phyloP scores from a whole-genome alignment of 2,888 invertebrate species.

The Oscheius onirici region DNA sequence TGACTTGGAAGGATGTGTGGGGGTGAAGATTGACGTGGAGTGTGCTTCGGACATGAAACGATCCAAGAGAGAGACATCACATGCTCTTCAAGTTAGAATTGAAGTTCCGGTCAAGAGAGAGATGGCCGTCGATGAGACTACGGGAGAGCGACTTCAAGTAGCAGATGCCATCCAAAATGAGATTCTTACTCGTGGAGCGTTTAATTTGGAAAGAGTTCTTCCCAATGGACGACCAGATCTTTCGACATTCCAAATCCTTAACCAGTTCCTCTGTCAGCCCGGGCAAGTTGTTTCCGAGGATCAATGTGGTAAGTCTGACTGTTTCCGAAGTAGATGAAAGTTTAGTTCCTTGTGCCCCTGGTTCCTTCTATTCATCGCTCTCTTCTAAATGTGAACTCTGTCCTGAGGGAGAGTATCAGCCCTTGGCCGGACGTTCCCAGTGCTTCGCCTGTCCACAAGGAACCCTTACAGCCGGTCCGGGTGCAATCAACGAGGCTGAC shows the following conservation, averaged over 20 bases:
- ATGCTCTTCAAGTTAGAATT: constrained; percentile 37
- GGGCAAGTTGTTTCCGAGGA: constrained; percentile 94
- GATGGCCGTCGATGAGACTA: constrained; percentile 74
- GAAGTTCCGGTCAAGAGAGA: constrained; percentile 55
- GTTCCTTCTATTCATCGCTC: constrained; percentile 70
- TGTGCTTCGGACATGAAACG: constrained; percentile 47
- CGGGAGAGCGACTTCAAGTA: constrained; percentile 75
- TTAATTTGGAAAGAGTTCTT: constrained; percentile 70
- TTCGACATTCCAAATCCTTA: constrained; percentile 84
- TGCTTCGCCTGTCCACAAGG: constrained; percentile 70
- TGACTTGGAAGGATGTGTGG: constrained; percentile 85
- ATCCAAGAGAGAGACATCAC: constrained; percentile 18
- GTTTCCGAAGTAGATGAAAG: neutral
- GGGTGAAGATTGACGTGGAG: constrained; percentile 78
- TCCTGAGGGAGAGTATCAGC: constrained; percentile 71
- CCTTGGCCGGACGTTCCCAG: constrained; percentile 63
- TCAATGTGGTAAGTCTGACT: constrained; percentile 81
- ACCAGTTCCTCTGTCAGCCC: constrained; percentile 89
- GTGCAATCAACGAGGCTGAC: constrained; percentile 62
- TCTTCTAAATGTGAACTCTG: constrained; percentile 71
- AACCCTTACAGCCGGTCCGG: constrained; percentile 68
- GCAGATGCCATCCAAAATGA: constrained; percentile 85
- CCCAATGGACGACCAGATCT: constrained; percentile 95
- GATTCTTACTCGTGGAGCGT: constrained; percentile 83
- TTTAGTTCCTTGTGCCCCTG: constrained; percentile 72